phyloP scores from a whole-genome alignment of 2,888 invertebrate species.

The Tanytarsus gracilentus region DNA sequence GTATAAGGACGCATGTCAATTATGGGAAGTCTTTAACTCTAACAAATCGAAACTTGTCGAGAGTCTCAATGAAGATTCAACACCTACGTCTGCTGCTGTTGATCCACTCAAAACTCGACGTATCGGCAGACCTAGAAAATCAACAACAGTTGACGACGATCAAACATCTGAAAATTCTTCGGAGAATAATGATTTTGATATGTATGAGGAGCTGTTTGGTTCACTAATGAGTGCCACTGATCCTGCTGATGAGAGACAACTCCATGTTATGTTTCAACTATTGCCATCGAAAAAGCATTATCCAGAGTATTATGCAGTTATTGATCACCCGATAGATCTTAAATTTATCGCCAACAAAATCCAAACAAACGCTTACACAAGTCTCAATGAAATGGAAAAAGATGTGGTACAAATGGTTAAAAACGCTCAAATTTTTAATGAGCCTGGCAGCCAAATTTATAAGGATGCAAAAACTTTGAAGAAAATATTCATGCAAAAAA shows the following conservation, averaged over 20 bases:
- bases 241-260: conserved; percentile 56
- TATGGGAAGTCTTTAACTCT: conserved; percentile 73
- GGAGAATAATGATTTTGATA: conserved; percentile 63
- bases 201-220: conserved; percentile 83
- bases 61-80: conserved; percentile 36
- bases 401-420: conserved; percentile 85
- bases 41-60: conserved; percentile 41
- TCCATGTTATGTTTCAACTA: conserved; percentile 82
- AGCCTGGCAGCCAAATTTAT: conserved; percentile 92
- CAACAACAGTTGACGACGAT: conserved; percentile 46
- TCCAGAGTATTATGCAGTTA: conserved; percentile 91
- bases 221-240: conserved; percentile 80
- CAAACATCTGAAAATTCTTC: conserved; percentile 65
- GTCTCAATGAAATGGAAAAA: conserved; percentile 73
- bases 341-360: conserved; percentile 88
- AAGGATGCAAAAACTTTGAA: conserved; percentile 87
- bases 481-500: conserved; percentile 50
- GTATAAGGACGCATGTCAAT: conserved; percentile 78
- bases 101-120: conserved; percentile 34
- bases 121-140: conserved; percentile 38
- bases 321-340: conserved; percentile 89
- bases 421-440: conserved; percentile 93
- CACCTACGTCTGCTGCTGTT: conserved; percentile 30
- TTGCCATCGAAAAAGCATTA: conserved; percentile 87
- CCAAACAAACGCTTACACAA: conserved; percentile 70